Evolutionary conservation across 2,888 invertebrate species (phyloP).

Genomic region (Noctuana brunneofusca): DNA sequence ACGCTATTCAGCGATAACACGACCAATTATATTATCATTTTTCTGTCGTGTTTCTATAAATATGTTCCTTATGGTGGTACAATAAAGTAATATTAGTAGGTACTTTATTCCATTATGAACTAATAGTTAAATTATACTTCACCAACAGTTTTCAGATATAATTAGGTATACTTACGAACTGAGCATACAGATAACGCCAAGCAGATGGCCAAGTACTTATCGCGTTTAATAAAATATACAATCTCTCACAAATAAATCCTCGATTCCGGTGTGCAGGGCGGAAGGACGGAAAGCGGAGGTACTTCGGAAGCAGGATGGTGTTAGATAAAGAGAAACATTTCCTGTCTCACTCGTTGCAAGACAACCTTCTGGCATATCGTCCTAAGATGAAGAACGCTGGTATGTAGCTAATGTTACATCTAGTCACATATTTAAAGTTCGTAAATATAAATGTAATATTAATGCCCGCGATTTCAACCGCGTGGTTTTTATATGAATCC

Average conservation of each 20-base stretch:
- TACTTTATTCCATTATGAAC: too few relatives aligned
- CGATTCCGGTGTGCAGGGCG: constrained; percentile 71
- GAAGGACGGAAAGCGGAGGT: constrained; percentile 62
- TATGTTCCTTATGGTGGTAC: too few relatives aligned
- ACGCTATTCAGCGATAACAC: too few relatives aligned
- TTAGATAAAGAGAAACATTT: constrained; percentile 58
- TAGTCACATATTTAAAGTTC: neutral
- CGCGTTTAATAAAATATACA: constrained; percentile 24
- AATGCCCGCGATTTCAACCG: too few relatives aligned
- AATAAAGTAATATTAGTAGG: too few relatives aligned
- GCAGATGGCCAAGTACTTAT: constrained; percentile 1
- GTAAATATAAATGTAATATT: too few relatives aligned
- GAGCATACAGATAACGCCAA: neutral
- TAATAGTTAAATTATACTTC: too few relatives aligned
- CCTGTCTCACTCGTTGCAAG: constrained; percentile 4
- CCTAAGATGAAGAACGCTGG: neutral
- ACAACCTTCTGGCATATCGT: neutral
- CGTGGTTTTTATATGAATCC: too few relatives aligned
- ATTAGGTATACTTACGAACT: too few relatives aligned
- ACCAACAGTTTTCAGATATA: too few relatives aligned
- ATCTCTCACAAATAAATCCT: constrained; percentile 71
- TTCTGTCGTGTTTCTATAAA: too few relatives aligned
- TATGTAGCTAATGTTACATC: neutral
- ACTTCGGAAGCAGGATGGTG: constrained; percentile 79
- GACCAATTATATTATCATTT: too few relatives aligned